These are phyloP conservation scores for Torymus texanus DNA, from an alignment of 2,888 invertebrate genomes.

Conservation along the genomic window DNA sequence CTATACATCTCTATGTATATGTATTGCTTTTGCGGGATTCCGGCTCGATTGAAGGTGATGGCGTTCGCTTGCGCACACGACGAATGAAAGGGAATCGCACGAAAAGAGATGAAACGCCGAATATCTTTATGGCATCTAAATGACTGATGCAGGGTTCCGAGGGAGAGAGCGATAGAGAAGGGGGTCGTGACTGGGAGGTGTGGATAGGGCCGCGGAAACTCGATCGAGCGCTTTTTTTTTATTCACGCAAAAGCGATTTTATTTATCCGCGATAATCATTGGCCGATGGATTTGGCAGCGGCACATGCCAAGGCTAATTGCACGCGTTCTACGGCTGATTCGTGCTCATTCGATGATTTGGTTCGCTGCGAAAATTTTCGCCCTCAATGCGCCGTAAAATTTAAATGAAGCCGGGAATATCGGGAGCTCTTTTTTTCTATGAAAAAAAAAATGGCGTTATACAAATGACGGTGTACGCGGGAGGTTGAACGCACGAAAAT, in stretches of 20 bases:
- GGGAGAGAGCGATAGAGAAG: background rate
- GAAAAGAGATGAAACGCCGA: background rate
- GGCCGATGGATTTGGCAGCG: background rate
- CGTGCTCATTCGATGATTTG: background rate
- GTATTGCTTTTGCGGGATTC: constrained; percentile 11
- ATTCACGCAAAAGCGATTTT: background rate
- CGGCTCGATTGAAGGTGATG: background rate
- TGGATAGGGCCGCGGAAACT: too few species aligned
- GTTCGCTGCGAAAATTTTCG: constrained; percentile 4
- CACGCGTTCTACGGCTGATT: background rate
- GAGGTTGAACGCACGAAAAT: too few species aligned
- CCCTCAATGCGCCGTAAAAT: constrained; percentile 7
- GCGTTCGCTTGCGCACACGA: constrained; percentile 9
- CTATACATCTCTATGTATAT: constrained; percentile 27
- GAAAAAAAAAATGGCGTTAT: too few species aligned
- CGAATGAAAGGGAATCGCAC: constrained; percentile 27
- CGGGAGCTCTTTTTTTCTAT: too few species aligned
- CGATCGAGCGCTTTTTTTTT: constrained; percentile 2
- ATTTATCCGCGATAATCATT: constrained; percentile 17
- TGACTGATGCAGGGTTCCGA: background rate
- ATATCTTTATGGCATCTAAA: background rate
- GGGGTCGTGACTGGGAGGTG: background rate
- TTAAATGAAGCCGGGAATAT: background rate
- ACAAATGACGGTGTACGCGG: too few species aligned
- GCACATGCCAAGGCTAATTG: background rate